Evolutionary conservation across 2,797 vertebrate genomes (phyloP).

Genomic region (Champsocephalus esox): DNA sequence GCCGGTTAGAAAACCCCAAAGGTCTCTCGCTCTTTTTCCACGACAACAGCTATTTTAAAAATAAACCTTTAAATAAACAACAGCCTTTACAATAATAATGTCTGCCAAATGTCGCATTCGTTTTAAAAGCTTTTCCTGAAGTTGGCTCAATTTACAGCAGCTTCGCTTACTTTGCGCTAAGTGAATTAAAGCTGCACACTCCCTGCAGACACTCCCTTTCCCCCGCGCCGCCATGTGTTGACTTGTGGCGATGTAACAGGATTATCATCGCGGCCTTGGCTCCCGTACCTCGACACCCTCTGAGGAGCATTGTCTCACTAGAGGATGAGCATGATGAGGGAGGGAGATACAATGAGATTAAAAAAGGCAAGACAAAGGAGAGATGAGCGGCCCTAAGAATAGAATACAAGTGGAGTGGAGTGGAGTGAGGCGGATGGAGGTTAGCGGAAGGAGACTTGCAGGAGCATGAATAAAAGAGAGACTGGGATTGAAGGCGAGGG

Average conservation of each 20-base stretch:
- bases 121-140: slow-evolving; percentile 48
- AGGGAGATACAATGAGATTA: slow-evolving; percentile 72
- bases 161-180: slow-evolving; percentile 49
- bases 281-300: slow-evolving; percentile 55
- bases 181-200: slow-evolving; percentile 51
- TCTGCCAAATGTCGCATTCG: slow-evolving; percentile 37
- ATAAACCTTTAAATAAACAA: slow-evolving; percentile 40
- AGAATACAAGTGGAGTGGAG: slow-evolving; percentile 68
- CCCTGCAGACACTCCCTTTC: slow-evolving; percentile 21
- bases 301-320: slow-evolving; percentile 51
- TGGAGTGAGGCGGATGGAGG: slow-evolving; percentile 25
- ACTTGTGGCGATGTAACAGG: slow-evolving; percentile 61
- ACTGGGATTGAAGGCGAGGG: slow-evolving; percentile 72
- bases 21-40: neutral
- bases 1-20: neutral
- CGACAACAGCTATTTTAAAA: slow-evolving; percentile 38
- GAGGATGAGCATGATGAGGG: slow-evolving; percentile 52
- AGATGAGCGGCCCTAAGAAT: slow-evolving; percentile 70
- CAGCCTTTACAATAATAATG: slow-evolving; percentile 51
- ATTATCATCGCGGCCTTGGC: slow-evolving; percentile 61
- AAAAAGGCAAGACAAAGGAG: slow-evolving; percentile 69
- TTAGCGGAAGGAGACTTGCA: slow-evolving; percentile 40
- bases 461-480: slow-evolving; percentile 77
- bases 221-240: slow-evolving; percentile 18
- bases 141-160: slow-evolving; percentile 40